Conservation (phyloP, 37 sponge, comb jelly and placozoan species). For the Oscarella lobularis region DNA sequence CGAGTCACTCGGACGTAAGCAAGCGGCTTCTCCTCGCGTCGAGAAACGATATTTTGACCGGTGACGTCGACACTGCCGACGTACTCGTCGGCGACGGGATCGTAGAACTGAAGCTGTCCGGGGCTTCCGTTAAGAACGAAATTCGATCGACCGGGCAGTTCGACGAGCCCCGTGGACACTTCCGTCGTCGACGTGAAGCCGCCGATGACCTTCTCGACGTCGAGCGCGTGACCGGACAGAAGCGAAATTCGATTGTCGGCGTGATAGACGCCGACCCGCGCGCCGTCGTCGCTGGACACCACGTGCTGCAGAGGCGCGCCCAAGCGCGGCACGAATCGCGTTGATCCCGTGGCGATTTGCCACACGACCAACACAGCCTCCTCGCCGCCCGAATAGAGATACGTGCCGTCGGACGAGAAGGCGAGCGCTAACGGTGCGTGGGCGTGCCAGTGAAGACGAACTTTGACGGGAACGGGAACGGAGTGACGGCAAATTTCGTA, state of each 20-base stretch:
- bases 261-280: constrained; percentile 31
- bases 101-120: constrained; percentile 70
- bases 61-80: constrained; percentile 35
- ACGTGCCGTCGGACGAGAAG: constrained; percentile 67
- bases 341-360: constrained; percentile 52
- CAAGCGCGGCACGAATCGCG: constrained; percentile 62
- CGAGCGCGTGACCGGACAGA: constrained; percentile 4
- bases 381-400: constrained; percentile 81
- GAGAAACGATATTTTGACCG: constrained; percentile 65
- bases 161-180: constrained; percentile 54
- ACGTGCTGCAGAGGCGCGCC: constrained; percentile 48
- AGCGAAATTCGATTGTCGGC: constrained; percentile 11
- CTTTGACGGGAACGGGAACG: constrained; percentile 14
- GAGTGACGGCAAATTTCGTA: neutral
- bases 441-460: constrained; percentile 80
- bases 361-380: constrained; percentile 83
- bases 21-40: constrained; percentile 36
- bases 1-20: constrained; percentile 44
- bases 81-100: neutral
- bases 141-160: constrained; percentile 15
- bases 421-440: constrained; percentile 53
- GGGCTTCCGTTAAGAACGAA: constrained; percentile 56
- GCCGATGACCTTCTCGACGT: constrained; percentile 1
- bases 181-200: constrained; percentile 15
- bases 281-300: constrained; percentile 27